Conservation (phyloP, 2,888 invertebrate species). For the Nomada goodeniana region DNA sequence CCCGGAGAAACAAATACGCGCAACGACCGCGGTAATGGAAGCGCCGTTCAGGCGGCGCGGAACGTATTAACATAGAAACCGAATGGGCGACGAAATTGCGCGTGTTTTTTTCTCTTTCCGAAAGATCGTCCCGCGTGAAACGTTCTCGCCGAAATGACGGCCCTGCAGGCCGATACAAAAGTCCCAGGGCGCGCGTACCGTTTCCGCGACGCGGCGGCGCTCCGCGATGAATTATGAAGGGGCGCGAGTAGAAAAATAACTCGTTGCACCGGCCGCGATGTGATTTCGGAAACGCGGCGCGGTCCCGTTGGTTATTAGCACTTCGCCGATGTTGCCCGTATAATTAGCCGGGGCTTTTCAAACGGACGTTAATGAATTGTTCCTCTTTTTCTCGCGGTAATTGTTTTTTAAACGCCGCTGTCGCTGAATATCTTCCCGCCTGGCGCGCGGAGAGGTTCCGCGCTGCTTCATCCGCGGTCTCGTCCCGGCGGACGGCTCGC, state of each 20-base stretch:
- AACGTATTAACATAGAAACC: constrained; percentile 76
- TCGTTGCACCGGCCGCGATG: background rate
- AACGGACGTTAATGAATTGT: constrained; percentile 45
- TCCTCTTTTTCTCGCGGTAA: constrained; percentile 23
- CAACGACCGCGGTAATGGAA: constrained; percentile 44
- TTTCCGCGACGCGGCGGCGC: constrained; percentile 7
- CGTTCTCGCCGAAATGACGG: constrained; percentile 21
- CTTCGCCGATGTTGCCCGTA: background rate
- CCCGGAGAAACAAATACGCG: constrained; percentile 18
- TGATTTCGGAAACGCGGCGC: background rate
- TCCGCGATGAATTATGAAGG: constrained; percentile 40
- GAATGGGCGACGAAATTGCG: constrained; percentile 65
- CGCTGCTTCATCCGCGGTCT: constrained; percentile 8
- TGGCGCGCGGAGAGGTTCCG: background rate
- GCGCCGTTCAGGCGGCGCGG: constrained; percentile 70
- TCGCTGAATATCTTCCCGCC: background rate
- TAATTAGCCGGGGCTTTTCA: constrained; percentile 48
- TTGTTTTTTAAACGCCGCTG: constrained; percentile 39
- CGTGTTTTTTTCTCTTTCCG: constrained; percentile 8
- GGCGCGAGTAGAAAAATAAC: constrained; percentile 32
- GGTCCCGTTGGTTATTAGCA: constrained; percentile 1
- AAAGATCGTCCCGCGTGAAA: constrained; percentile 31
- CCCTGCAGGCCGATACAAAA: constrained; percentile 31
- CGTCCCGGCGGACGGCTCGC: constrained; percentile 5
- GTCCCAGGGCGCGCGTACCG: constrained; percentile 36